phyloP scores from a whole-genome alignment of 1,140 invertebrate genomes.

The Tenebrio molitor region DNA sequence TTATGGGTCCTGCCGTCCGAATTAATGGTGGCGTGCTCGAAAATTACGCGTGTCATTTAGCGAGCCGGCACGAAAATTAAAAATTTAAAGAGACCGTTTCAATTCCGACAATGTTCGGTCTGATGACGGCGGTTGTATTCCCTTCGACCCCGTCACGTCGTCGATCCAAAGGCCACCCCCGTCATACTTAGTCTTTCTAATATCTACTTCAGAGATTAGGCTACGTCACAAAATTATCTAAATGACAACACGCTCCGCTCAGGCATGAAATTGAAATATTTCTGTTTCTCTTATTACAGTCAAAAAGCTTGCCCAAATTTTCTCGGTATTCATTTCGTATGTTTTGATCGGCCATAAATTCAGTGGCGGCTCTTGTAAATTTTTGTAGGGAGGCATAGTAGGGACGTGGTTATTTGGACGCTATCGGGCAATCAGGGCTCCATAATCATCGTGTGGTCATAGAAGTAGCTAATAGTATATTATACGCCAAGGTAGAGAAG shows the following conservation, averaged over 20 bases:
- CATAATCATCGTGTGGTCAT: no score
- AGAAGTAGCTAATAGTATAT: no score
- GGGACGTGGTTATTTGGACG: no score
- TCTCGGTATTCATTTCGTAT: no score
- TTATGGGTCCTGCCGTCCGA: slow-evolving; percentile 52
- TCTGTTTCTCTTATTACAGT: not conserved
- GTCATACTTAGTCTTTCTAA: slow-evolving; percentile 4
- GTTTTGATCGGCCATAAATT: no score
- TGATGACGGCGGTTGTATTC: slow-evolving; percentile 5
- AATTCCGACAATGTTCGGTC: slow-evolving; percentile 28
- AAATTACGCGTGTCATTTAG: slow-evolving; percentile 59
- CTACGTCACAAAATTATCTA: slow-evolving; percentile 7
- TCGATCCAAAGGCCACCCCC: not conserved
- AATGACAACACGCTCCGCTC: slow-evolving; percentile 1
- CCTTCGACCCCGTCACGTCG: slow-evolving; percentile 6
- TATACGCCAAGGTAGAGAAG: no score
- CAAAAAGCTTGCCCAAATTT: no score
- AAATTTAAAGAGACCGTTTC: slow-evolving; percentile 42
- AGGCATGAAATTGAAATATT: slow-evolving; percentile 38
- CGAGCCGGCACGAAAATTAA: slow-evolving; percentile 46
- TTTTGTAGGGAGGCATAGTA: no score
- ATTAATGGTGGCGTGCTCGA: slow-evolving; percentile 56
- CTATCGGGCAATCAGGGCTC: no score
- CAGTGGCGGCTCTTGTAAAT: no score
- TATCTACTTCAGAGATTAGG: slow-evolving; percentile 25